Conservation (phyloP, 2,797 vertebrate genomes). For the Acrossocheilus wenchowensis region DNA sequence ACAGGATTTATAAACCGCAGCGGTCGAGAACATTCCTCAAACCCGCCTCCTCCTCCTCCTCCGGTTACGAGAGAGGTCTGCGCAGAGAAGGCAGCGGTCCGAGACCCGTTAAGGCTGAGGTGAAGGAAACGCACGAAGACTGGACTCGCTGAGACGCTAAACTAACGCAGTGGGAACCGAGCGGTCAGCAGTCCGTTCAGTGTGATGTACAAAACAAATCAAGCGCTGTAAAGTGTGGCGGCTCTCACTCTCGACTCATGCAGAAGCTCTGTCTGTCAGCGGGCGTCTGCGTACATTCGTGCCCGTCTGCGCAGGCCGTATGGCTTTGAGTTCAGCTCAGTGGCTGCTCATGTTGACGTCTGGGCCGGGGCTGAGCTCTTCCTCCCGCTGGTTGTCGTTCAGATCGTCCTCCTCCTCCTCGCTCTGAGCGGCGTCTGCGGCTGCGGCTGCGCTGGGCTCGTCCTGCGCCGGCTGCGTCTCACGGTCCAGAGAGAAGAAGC, state of each 20-base stretch:
- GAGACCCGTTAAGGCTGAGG: conserved; percentile 91
- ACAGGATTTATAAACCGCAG: conserved; percentile 75
- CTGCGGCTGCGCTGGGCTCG: conserved; percentile 64
- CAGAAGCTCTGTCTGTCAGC: not conserved
- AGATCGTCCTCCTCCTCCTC: conserved; percentile 88
- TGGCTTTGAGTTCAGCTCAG: conserved; percentile 87
- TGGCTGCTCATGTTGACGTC: conserved; percentile 96
- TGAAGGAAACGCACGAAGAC: no score
- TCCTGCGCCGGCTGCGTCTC: conserved; percentile 75
- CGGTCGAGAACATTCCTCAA: not conserved
- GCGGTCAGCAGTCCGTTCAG: conserved; percentile 60
- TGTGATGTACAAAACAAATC: conserved; percentile 63
- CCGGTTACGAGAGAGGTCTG: conserved; percentile 36
- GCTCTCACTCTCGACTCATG: conserved; percentile 10
- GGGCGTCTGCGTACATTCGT: not conserved
- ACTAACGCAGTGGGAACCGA: conserved; percentile 62
- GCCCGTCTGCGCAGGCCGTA: conserved; percentile 70
- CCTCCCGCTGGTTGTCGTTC: conserved; percentile 84
- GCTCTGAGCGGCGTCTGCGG: conserved; percentile 82
- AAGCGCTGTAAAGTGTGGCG: conserved; percentile 25
- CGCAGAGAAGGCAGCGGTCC: conserved; percentile 69
- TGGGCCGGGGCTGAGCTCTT: conserved; percentile 80
- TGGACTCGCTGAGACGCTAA: no score
- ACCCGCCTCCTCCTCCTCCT: not conserved
- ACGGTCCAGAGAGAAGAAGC: conserved; percentile 93